phyloP scores from a whole-genome alignment of 37 sponge, comb jelly and placozoan genomes.

The Hexactinellida sp. region DNA sequence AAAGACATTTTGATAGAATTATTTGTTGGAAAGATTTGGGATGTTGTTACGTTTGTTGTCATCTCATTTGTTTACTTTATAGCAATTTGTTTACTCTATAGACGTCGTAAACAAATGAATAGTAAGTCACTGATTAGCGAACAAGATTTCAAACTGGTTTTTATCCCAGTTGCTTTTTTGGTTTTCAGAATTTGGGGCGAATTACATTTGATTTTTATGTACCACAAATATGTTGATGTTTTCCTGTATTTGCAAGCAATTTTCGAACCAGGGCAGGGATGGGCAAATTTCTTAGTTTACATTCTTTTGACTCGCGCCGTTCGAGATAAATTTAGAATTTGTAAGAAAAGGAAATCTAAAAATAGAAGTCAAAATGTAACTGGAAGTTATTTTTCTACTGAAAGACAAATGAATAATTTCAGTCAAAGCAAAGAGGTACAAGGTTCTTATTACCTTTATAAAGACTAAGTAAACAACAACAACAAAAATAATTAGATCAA shows the following conservation, averaged over 20 bases:
- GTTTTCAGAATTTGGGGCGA: not conserved
- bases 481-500: no score
- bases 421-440: not conserved
- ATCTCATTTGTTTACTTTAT: not conserved
- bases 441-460: not conserved
- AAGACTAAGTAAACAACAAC: not conserved
- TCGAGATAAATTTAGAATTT: not conserved
- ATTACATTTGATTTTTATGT: not conserved
- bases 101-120: not conserved
- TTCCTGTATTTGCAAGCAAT: slow-evolving; percentile 3
- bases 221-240: not conserved
- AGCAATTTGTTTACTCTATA: not conserved
- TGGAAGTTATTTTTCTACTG: not conserved
- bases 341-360: not conserved
- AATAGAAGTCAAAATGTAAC: not conserved
- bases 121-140: not conserved
- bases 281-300: not conserved
- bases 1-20: not conserved
- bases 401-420: not conserved
- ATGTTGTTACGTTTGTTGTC: not conserved
- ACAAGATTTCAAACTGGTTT: not conserved
- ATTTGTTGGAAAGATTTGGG: not conserved
- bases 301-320: not conserved
- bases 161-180: not conserved
- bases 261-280: not conserved